These are phyloP conservation scores for Acanthosepion esculentum DNA, from an alignment of 2,888 invertebrate species.

Conservation along the genomic window DNA sequence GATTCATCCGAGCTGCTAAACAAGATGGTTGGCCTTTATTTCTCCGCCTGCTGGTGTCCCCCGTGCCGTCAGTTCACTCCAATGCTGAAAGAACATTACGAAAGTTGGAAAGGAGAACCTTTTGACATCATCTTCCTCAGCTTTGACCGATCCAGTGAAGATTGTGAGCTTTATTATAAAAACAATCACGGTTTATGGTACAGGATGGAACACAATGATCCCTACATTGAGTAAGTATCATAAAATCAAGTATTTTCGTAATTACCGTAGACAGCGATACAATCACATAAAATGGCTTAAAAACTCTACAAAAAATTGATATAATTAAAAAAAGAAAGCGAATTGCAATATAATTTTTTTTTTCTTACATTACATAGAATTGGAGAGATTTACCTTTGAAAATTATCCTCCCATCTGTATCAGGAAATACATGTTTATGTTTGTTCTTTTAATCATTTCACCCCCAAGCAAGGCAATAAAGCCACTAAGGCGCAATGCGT, in stretches of 20 bases:
- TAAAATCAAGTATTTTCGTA: background rate
- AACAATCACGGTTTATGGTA: constrained; percentile 66
- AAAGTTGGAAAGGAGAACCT: constrained; percentile 59
- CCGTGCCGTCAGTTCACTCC: constrained; percentile 66
- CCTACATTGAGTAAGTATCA: constrained; percentile 62
- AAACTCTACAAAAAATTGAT: no score
- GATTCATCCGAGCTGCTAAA: constrained; percentile 58
- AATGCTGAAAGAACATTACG: constrained; percentile 59
- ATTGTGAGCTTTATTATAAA: constrained; percentile 62
- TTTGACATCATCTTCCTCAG: constrained; percentile 66
- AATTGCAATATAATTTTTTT: no score
- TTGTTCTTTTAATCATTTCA: no score
- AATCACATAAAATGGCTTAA: no score
- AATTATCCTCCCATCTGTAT: no score
- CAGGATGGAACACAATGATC: constrained; percentile 60
- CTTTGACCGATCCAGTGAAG: constrained; percentile 64
- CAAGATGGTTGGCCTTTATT: constrained; percentile 65
- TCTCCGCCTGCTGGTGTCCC: constrained; percentile 69
- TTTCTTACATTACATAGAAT: no score
- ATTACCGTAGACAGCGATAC: no score
- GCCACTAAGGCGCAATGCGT: no score
- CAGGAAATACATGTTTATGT: no score
- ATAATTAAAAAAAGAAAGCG: no score
- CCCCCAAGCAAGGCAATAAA: no score
- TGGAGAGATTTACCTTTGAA: no score